phyloP scores from a whole-genome alignment of 2,113 vertebrate species.

The Tyto alba region DNA sequence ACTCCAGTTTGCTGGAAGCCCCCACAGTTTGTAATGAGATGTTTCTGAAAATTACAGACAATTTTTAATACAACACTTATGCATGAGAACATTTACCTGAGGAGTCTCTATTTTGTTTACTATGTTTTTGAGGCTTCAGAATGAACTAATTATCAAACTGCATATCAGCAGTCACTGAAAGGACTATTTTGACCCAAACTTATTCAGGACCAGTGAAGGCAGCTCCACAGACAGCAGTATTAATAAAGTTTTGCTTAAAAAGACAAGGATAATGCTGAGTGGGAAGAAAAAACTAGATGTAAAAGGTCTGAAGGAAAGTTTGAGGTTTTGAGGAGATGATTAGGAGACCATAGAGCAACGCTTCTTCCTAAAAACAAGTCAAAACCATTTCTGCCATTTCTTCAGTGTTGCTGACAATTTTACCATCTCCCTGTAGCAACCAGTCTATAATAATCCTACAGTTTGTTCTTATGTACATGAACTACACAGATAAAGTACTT shows the following conservation, averaged over 20 bases:
- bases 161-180: not conserved
- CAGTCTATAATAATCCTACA: not conserved
- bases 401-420: not conserved
- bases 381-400: not conserved
- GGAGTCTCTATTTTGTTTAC: not conserved
- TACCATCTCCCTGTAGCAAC: not conserved
- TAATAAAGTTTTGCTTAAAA: not conserved
- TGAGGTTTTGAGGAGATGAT: not conserved
- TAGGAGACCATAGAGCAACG: not conserved
- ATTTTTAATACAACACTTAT: not conserved
- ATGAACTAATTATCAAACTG: not conserved
- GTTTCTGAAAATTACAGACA: not conserved
- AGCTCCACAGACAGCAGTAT: not conserved
- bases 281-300: not conserved
- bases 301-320: not conserved
- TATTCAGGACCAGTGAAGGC: not conserved
- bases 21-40: not conserved
- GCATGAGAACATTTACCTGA: not conserved
- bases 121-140: not conserved
- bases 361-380: not conserved
- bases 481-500: not conserved
- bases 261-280: not conserved
- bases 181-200: not conserved
- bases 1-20: not conserved
- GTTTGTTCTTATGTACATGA: not conserved